Conservation (phyloP, 2,113 vertebrate species). For the Dendropsophus ebraccatus region DNA sequence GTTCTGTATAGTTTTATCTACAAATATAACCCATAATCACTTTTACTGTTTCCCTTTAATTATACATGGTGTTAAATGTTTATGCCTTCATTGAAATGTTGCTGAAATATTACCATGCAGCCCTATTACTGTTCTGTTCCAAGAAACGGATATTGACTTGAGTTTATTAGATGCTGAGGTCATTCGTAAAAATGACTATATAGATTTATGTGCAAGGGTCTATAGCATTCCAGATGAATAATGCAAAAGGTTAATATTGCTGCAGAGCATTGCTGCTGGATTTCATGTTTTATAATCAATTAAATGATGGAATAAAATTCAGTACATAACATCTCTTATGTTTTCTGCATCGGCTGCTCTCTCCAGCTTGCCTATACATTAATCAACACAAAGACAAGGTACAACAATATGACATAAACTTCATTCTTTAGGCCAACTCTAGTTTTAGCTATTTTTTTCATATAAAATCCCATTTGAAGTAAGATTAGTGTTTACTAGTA, state of each 20-base stretch:
- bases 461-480: too few relatives aligned
- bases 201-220: background rate
- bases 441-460: too few relatives aligned
- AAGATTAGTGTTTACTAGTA: too few relatives aligned
- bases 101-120: background rate
- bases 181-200: background rate
- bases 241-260: background rate
- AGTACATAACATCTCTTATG: background rate
- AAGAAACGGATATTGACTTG: background rate
- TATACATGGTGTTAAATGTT: background rate
- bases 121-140: background rate
- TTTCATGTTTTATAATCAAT: background rate
- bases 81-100: background rate
- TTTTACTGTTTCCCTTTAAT: background rate
- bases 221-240: background rate
- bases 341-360: background rate
- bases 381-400: background rate
- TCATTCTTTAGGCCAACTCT: too few relatives aligned
- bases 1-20: background rate
- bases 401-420: too few relatives aligned
- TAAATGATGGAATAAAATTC: background rate
- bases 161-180: background rate
- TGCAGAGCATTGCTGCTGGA: background rate
- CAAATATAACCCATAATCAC: background rate
- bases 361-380: background rate